Evolutionary conservation across 2,113 vertebrate species (phyloP).

Genomic region (Stigmatopora nigra): DNA sequence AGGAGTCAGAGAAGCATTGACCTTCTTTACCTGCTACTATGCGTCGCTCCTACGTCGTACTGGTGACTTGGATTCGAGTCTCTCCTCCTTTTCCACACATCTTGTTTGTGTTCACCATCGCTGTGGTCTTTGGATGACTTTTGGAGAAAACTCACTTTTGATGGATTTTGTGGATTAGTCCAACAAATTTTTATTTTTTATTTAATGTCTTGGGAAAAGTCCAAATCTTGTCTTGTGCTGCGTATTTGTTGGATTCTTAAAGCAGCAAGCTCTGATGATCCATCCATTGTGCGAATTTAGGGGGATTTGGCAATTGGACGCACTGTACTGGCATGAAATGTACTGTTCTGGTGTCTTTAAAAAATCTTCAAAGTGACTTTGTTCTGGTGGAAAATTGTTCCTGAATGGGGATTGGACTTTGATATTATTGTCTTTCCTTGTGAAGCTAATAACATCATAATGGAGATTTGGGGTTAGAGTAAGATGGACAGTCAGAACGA

Average conservation of each 20-base stretch:
- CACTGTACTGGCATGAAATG: not conserved
- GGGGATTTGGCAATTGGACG: not conserved
- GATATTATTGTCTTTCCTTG: not conserved
- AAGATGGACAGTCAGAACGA: not conserved
- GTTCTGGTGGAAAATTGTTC: not conserved
- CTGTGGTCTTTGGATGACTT: conserved; percentile 42
- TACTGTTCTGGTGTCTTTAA: not conserved
- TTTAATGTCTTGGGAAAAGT: not conserved
- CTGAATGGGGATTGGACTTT: not conserved
- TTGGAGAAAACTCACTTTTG: not conserved
- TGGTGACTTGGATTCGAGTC: conserved; percentile 50
- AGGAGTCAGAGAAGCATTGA: not conserved
- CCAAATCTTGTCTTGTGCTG: not conserved
- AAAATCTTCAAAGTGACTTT: not conserved
- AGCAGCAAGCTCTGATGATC: not conserved
- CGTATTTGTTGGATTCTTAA: not conserved
- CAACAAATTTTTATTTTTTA: conserved; percentile 11
- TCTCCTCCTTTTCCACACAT: conserved; percentile 13
- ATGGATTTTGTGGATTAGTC: not conserved
- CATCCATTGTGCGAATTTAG: not conserved
- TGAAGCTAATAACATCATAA: not conserved
- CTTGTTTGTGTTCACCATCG: conserved; percentile 41
- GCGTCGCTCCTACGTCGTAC: conserved; percentile 35
- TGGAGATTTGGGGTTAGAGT: not conserved
- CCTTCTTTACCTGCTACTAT: conserved; percentile 13